Conservation (phyloP, 2,113 vertebrate species). For the Ginglymostoma cirratum region DNA sequence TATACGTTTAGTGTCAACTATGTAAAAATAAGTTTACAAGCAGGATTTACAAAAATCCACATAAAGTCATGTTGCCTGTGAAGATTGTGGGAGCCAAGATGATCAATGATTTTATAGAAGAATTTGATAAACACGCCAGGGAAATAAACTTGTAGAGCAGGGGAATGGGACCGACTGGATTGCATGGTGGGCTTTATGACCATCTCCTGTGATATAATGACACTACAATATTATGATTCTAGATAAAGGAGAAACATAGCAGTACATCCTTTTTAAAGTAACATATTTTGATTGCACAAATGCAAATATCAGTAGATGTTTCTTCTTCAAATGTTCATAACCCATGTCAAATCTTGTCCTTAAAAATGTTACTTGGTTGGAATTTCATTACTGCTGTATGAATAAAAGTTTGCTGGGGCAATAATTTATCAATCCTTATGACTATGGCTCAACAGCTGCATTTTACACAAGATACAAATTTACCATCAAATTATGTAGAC, state of each 20-base stretch:
- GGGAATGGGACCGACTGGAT: too few species aligned
- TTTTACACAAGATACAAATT: neutral
- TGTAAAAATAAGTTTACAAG: neutral
- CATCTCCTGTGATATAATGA: too few species aligned
- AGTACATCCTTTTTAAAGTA: neutral
- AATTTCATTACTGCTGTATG: neutral
- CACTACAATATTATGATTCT: neutral
- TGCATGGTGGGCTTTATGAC: too few species aligned
- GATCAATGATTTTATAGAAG: too few species aligned
- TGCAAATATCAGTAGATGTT: neutral
- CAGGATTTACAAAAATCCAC: neutral
- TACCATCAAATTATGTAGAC: neutral
- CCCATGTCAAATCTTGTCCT: neutral
- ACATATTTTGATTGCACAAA: neutral
- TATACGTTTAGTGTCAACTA: neutral
- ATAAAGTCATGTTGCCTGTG: neutral
- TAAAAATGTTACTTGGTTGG: neutral
- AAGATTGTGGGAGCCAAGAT: too few species aligned
- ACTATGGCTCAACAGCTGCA: neutral
- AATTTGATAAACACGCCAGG: too few species aligned
- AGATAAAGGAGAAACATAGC: neutral
- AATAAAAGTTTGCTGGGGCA: neutral
- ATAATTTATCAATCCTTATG: constrained; percentile 1
- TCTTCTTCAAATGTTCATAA: neutral
- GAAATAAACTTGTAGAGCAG: too few species aligned